Percentiles rank a stretch among this genome's conserved stretches.
Evolutionary conservation across 1,140 invertebrate species (phyloP).

Genomic region (Colletes gigas): DNA sequence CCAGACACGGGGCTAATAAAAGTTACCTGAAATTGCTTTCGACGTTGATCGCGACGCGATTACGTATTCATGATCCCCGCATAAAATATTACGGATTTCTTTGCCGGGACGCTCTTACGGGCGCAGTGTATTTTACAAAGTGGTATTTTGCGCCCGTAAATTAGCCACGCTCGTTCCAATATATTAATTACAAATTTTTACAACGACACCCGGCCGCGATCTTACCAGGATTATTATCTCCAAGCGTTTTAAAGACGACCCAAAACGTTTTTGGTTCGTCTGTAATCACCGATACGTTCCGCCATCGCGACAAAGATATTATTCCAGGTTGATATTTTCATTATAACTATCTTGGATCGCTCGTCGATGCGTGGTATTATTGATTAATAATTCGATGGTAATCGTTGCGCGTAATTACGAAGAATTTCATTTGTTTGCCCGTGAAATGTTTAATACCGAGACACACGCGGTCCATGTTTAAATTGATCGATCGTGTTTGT

Average conservation of each 20-base stretch:
- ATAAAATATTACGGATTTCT: neutral
- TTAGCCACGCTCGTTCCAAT: neutral
- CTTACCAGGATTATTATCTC: neutral
- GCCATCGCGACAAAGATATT: too few relatives aligned
- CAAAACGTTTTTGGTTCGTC: neutral
- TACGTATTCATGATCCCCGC: conserved; percentile 32
- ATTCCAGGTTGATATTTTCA: too few relatives aligned
- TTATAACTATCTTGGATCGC: too few relatives aligned
- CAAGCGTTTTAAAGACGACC: neutral
- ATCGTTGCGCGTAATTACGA: too few relatives aligned
- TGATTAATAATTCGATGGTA: too few relatives aligned
- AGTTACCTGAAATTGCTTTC: conserved; percentile 32
- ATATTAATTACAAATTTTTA: conserved; percentile 4
- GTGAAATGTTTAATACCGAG: too few relatives aligned
- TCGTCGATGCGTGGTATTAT: too few relatives aligned
- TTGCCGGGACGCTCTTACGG: neutral
- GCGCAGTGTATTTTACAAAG: neutral
- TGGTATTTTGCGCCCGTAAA: neutral
- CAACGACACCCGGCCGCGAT: neutral
- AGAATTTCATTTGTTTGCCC: too few relatives aligned
- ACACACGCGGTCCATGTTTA: too few relatives aligned
- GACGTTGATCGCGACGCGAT: conserved; percentile 22
- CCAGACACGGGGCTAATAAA: conserved; percentile 14
- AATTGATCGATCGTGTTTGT: too few relatives aligned
- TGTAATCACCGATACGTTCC: neutral